Evolutionary conservation across 2,888 invertebrate genomes (phyloP).

Genomic region (Protophormia terraenovae): DNA sequence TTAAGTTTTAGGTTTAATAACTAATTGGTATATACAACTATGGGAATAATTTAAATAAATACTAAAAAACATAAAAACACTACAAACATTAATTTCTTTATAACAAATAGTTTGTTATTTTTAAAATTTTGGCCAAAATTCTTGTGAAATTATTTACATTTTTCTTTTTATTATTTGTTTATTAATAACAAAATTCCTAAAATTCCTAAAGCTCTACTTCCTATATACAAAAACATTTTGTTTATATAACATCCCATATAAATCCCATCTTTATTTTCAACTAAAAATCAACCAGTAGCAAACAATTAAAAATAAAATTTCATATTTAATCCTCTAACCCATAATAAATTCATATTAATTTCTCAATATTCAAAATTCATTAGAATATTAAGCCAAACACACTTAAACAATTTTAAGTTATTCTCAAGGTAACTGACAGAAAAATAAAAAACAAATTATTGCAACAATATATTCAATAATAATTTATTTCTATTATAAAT

Average conservation of each 20-base stretch:
- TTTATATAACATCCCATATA: not conserved
- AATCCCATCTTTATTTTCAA: not conserved
- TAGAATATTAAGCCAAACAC: not conserved
- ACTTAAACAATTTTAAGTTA: not conserved
- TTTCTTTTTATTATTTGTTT: too few species aligned
- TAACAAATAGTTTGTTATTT: too few species aligned
- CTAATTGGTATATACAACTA: too few species aligned
- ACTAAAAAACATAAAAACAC: too few species aligned
- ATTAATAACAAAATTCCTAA: not conserved
- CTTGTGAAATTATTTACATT: too few species aligned
- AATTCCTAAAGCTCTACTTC: not conserved
- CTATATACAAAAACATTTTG: not conserved
- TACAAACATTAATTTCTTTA: too few species aligned
- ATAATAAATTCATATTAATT: not conserved
- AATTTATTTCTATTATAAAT: not conserved
- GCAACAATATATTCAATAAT: not conserved
- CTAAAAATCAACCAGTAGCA: not conserved
- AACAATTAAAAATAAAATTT: not conserved
- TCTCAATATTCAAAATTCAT: not conserved
- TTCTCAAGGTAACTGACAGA: slow-evolving; percentile 6
- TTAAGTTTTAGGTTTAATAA: too few species aligned
- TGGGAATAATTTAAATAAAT: too few species aligned
- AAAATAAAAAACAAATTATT: not conserved
- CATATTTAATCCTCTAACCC: not conserved
- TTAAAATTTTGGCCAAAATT: too few species aligned